Evolutionary conservation across 2,888 invertebrate species (phyloP).

Genomic region (Leptopilina syphax): DNA sequence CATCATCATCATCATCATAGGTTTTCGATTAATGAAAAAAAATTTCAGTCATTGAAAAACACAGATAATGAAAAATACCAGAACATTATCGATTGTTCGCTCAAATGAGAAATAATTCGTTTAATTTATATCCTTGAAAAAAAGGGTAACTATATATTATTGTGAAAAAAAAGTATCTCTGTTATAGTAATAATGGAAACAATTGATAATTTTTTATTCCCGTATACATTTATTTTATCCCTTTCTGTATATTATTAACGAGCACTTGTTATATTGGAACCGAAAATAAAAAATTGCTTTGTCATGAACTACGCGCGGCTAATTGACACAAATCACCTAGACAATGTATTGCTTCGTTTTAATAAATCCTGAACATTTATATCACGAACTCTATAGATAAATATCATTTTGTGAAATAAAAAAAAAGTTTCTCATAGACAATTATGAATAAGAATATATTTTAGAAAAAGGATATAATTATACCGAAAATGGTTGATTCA

Average conservation of each 20-base stretch:
- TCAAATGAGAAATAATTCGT: constrained; percentile 24
- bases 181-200: too few relatives aligned
- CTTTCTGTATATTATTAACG: too few relatives aligned
- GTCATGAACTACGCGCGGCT: constrained; percentile 24
- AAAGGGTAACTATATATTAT: too few relatives aligned
- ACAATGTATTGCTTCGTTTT: not conserved
- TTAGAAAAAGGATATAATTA: not conserved
- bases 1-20: not conserved
- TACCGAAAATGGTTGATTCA: not conserved
- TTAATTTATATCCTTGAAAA: not conserved
- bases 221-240: too few relatives aligned
- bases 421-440: not conserved
- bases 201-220: too few relatives aligned
- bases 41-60: not conserved
- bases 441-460: not conserved
- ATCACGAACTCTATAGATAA: too few relatives aligned
- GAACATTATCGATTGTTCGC: constrained; percentile 12
- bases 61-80: not conserved
- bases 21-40: not conserved
- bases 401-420: too few relatives aligned
- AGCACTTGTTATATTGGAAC: too few relatives aligned
- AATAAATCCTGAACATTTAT: too few relatives aligned
- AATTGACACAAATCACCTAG: constrained; percentile 7
- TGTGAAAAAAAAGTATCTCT: too few relatives aligned
- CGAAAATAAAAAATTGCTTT: constrained; percentile 44